Evolutionary conservation across 2,113 vertebrate genomes (phyloP), one percentile per base, ranked within the genome.

Genomic region (Geococcyx californianus): DNA sequence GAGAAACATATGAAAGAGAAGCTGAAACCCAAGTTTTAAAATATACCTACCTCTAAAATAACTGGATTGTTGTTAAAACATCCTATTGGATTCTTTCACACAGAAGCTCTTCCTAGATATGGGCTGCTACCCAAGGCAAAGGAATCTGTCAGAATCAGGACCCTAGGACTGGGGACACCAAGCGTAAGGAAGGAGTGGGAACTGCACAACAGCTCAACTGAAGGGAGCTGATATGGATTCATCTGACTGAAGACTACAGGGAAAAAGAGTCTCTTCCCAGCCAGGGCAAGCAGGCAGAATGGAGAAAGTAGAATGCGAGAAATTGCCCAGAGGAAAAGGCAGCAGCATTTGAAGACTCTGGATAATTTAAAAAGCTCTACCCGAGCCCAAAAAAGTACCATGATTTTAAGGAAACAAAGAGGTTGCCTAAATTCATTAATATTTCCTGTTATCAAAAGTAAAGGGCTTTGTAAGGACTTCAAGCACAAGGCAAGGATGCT

Each of bases 301-400:
- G 12, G 28, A 21, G 56, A 31, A 73, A 49, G 18, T 2, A 36
- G 17, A 25, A 78, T 1, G 26, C 18, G 23, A 93, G 33, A 68
- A 67, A 42, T 10, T 19, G 19, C 24, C 34, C 28, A 36, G 33
- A 67, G 67, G 28, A 10, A 33, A 45, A 45, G 18, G 47, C 25
- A 49, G 6, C 49, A 38, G 6, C 24, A 29, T 0, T 0, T 20
- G 4, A 69, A 81, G 25, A 54, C 29, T 44, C 44, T 6, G 3
- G 16, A 9, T 42, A 47, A 81, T 40, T 34, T 42, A 7, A 77
- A 58, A 72, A 81, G 40, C 40, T 60, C 23, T n/a, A 68, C 12
- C 33, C 33, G 17, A 59, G 68, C 29, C 36, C 16, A 18, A 54
- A 59, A 47, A 6, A 4, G 3, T 47, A 36, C 13, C 3, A 0